Conservation (phyloP, 2,113 vertebrate genomes). For the Indicator maculatus region DNA sequence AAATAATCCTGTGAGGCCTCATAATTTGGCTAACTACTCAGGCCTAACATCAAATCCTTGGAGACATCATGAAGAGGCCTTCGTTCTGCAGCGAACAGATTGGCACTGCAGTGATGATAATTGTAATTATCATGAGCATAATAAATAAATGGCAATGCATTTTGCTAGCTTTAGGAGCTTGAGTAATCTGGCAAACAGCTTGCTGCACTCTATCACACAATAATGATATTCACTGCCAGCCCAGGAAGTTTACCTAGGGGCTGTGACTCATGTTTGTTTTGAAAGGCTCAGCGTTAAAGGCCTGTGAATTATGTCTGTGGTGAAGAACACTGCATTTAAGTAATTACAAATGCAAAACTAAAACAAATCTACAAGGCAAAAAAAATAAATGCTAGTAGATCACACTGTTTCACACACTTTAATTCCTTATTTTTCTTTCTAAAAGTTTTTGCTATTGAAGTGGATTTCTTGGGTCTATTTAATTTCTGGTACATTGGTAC, state of each 20-base stretch:
- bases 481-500: not conserved
- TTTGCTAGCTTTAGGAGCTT: conserved; percentile 52
- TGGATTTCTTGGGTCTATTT: not conserved
- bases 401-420: not conserved
- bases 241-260: conserved; percentile 64
- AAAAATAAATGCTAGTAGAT: not conserved
- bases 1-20: not conserved
- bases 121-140: conserved; percentile 59
- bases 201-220: conserved; percentile 52
- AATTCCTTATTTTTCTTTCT: not conserved
- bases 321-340: conserved; percentile 63
- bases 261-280: conserved; percentile 72
- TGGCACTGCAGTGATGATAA: conserved; percentile 62
- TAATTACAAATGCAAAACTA: conserved; percentile 65
- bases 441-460: not conserved
- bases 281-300: conserved; percentile 57
- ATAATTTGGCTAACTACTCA: conserved; percentile 52
- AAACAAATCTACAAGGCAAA: conserved; percentile 33
- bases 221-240: conserved; percentile 64
- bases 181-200: conserved; percentile 63
- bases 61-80: conserved; percentile 58
- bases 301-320: conserved; percentile 58
- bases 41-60: conserved; percentile 35
- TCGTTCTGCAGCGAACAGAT: conserved; percentile 55
- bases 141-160: conserved; percentile 60